Base-by-base conservation (phyloP, 2,888 invertebrate species). In the Ariolimax columbianus region DNA sequence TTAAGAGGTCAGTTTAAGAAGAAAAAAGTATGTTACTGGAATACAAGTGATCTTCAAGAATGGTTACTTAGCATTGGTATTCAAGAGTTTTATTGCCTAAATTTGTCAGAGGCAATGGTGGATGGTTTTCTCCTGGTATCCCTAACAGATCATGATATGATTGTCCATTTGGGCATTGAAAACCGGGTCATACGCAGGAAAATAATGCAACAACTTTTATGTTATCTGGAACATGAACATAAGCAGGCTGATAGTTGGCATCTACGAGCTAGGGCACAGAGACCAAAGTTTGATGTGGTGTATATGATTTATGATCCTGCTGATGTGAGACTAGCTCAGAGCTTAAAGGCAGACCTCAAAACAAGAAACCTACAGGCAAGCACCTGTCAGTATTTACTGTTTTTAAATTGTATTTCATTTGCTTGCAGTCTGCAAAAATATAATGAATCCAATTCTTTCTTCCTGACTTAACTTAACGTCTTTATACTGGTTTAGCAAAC, bases 121-220 rank as follows among this genome's bases (percentile, higher is more conserved):
- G 93, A 94, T 87, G 94, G 94, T 0, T 93, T 93, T 87, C 89
- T 94, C n/a, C 88, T 93, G n/a, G 92, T 93, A 92, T 92, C 93
- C 0, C 88, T 93, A 59, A 93, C 93, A 2, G 93, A 93, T 80
- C 90, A 91, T 66, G 94, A 94, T 86, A 92, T 94, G 93, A 89
- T 92, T 3, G 87, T 88, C 11, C 90, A 92, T 59, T 87, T 93
- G 23, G 92, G 92, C 9, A 92, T 93, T 36, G 94, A 94, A 88
- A 93, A 93, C 86, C 89, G 92, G 17, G 92, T 92, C 17, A 92
- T 93, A 0, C 87, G 94, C 43, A 93, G 91, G 88, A 94, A 94
- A 88, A 92, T 94, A 68, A 93, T 93, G 92, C 93, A 93, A 88
- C 92, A 93, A 88, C 92, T 93, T 63, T 85, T 93, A 38, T 86